Evolutionary conservation across 2,797 vertebrate species (phyloP), one percentile per base, ranked within the genome.

Genomic region (Phataginus tetradactyla): DNA sequence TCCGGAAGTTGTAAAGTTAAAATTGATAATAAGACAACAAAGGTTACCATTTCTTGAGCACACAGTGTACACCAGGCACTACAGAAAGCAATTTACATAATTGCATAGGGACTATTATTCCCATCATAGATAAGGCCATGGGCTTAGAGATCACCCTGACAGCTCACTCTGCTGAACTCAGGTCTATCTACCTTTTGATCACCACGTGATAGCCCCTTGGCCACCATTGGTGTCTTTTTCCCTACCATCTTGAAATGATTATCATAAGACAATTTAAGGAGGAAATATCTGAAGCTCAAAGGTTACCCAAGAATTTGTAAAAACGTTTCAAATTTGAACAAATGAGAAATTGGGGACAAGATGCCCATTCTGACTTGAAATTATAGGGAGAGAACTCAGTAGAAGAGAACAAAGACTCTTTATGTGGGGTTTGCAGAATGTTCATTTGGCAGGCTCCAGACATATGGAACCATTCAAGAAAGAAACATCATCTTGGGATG

Each of bases 401-500:
- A 51, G 79, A 89, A 95, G 88, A 91, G 80, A 91, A 96, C 93
- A 96, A 94, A 86, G 64, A 63, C n/a, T 68, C 97, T 97, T 97
- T 97, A 91, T 97, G 89, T 95, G 86, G 86, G 96, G 92, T 97
- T 79, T 77, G 96, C 27, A 88, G 55, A 96, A 64, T 94, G 78
- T 93, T 98, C 95, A 96, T 97, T 93, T 95, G 92, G 97, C 96
- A 55, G 61, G 89, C 77, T 80, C 90, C 72, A 96, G 78, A 98
- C 98, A 98, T 98, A 97, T 98, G 98, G 97, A 98, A 98, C 49
- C 77, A 97, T 95, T 98, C 98, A 97, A 97, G 97, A 77, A 96
- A 97, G 84, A 97, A 98, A 94, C 96, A 98, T 97, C 97, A 97
- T 71, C 94, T 96, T 93, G 95, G 96, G 94, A 95, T 97, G 97